Base-by-base conservation (phyloP, 2,888 invertebrate species). In the Ephialtes manifestator region DNA sequence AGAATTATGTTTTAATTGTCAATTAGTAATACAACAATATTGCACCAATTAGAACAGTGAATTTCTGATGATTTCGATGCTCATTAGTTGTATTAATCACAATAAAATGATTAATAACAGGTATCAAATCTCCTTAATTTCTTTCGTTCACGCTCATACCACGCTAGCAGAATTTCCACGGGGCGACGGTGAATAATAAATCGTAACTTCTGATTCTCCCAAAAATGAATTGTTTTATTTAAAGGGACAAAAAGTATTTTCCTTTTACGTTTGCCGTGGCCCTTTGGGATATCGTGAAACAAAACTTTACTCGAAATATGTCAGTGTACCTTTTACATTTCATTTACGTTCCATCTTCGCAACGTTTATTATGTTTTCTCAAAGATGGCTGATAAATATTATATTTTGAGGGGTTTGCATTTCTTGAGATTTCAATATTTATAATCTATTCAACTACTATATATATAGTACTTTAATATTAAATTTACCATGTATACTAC, bases 211-310 rank as follows among this genome's bases (percentile, higher is more conserved):
- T 58, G 8, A 20, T 55, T 24, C 68, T n/a, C 8, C 13, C 46
- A 18, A 65, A 75, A 68, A 8, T 39, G 46, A 58, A 70, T 13
- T 76, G 51, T 35, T 15, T 5, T 48, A 24, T 13, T 11, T 48
- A 24, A 24, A 35, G 3, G 28, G n/a, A 28, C 2, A 48, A 43
- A 13, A 13, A 67, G 28, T 28, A 28, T 13, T 39, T 58, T 58
- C 20, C 18, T 55, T 58, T 46, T 51, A 43, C 43, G n/a, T 35
- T 72, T 68, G 77, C 74, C 78, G 70, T 78, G 35, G 43, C 39
- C 76, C 85, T 84, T 84, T 83, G 84, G 86, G 78, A 84, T 85
- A 83, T 87, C 85, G 79, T 55, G 58, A 63, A 76, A n/a, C n/a
- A 68, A 81, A 48, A n/a, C n/a, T 74, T 75, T 43, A 81, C n/a